phyloP scores from a whole-genome alignment of 2,888 invertebrate species.

The Dicyrtoma fusca region DNA sequence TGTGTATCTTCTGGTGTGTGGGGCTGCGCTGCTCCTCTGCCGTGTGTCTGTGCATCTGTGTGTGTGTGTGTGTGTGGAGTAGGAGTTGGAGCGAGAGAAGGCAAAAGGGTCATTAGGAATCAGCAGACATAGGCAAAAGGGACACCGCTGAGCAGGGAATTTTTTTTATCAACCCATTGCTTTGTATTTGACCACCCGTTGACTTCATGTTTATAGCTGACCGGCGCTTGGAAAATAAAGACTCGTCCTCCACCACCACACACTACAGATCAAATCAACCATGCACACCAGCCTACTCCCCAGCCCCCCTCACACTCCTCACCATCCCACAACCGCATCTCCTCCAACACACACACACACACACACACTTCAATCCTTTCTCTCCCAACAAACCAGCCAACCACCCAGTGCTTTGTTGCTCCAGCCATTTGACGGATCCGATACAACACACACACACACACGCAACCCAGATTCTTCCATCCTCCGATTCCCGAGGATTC shows the following conservation, averaged over 20 bases:
- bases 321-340: not conserved
- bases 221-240: conserved; percentile 41
- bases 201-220: conserved; percentile 45
- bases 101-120: conserved; percentile 52
- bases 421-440: conserved; percentile 32
- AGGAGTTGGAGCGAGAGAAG: conserved; percentile 26
- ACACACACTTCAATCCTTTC: conserved; percentile 2
- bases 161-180: conserved; percentile 47
- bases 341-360: no score
- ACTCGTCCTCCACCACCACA: conserved; percentile 30
- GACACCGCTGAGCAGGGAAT: conserved; percentile 51
- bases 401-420: conserved; percentile 45
- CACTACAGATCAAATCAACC: conserved; percentile 33
- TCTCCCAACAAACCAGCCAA: conserved; percentile 15
- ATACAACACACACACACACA: conserved; percentile 33
- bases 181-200: conserved; percentile 51
- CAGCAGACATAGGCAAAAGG: conserved; percentile 52
- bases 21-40: no score
- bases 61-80: no score
- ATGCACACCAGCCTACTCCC: conserved; percentile 21
- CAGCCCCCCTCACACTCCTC: conserved; percentile 11
- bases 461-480: conserved; percentile 33
- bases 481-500: conserved; percentile 32
- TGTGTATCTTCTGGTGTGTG: no score
- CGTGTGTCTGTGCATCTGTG: no score